Conservation (phyloP, 2,888 invertebrate genomes). For the Amiota communis region DNA sequence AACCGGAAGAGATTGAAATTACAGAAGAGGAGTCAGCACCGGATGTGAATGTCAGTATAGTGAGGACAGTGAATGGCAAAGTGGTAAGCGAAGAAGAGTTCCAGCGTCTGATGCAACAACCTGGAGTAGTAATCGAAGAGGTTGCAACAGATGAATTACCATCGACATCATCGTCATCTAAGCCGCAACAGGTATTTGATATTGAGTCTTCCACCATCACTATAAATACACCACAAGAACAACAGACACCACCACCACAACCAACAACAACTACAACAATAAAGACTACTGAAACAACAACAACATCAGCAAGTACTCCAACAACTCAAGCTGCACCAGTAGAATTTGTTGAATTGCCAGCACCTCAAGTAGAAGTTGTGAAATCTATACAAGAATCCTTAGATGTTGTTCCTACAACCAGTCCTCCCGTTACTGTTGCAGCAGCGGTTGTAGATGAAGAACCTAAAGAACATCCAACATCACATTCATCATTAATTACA, state of each 20-base stretch:
- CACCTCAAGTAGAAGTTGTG: conserved; percentile 71
- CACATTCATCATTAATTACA: conserved; percentile 31
- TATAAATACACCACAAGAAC: conserved; percentile 54
- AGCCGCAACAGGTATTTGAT: conserved; percentile 73
- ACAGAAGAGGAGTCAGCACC: conserved; percentile 68
- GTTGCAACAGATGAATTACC: conserved; percentile 58
- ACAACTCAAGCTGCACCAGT: conserved; percentile 69
- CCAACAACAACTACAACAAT: conserved; percentile 55
- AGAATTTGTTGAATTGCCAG: conserved; percentile 72
- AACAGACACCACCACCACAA: conserved; percentile 48
- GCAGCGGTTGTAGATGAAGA: conserved; percentile 48
- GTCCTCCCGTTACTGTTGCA: conserved; percentile 65
- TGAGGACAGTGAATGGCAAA: conserved; percentile 75
- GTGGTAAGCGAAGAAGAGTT: conserved; percentile 72
- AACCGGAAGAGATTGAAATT: conserved; percentile 79
- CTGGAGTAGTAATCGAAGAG: conserved; percentile 69
- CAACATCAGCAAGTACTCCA: conserved; percentile 38
- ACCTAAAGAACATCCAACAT: conserved; percentile 41
- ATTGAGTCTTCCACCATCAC: conserved; percentile 67
- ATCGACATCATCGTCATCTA: conserved; percentile 48
- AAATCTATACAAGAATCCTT: conserved; percentile 54
- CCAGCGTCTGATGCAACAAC: conserved; percentile 64
- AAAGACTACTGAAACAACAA: conserved; percentile 47
- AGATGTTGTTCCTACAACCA: conserved; percentile 62
- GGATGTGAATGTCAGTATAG: conserved; percentile 75